Percentiles rank a stretch among this genome's conserved stretches.
Conservation (phyloP, 2,888 invertebrate species). For the Malacosoma neustria region DNA sequence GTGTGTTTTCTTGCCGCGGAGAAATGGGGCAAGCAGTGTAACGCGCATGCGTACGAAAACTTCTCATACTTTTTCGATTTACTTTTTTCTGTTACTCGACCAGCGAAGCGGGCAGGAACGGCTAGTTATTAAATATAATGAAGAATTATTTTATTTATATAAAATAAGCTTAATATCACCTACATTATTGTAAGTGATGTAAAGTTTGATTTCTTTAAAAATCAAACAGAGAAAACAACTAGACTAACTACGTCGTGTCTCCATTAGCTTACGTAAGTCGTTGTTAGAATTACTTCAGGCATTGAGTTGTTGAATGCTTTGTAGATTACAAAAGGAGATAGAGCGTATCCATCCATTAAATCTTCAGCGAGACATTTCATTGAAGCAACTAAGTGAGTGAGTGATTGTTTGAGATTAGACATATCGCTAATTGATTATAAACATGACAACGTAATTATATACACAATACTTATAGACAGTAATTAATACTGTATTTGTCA, state of each 20-base stretch:
- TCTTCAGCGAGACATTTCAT: background rate
- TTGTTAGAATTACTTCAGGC: constrained; percentile 16
- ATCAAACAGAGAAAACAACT: background rate
- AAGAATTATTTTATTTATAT: too few species aligned
- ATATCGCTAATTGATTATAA: background rate
- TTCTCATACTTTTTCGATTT: too few species aligned
- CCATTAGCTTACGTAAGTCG: constrained; percentile 18
- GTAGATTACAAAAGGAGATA: constrained; percentile 30
- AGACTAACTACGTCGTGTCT: constrained; percentile 4
- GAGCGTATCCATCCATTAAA: constrained; percentile 25
- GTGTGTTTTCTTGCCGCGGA: too few species aligned
- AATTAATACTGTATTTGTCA: too few species aligned
- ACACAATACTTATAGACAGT: background rate
- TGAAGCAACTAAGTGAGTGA: background rate
- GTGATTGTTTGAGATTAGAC: background rate
- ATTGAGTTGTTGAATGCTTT: constrained; percentile 22
- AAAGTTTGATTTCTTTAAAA: too few species aligned
- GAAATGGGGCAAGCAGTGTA: too few species aligned
- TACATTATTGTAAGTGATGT: too few species aligned
- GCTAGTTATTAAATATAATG: too few species aligned
- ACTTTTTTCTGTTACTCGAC: too few species aligned
- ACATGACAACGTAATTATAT: background rate
- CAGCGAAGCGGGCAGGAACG: too few species aligned
- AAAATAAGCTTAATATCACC: too few species aligned
- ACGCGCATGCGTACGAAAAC: too few species aligned